phyloP scores from a whole-genome alignment of 2,888 invertebrate species.

The Bugula neritina region DNA sequence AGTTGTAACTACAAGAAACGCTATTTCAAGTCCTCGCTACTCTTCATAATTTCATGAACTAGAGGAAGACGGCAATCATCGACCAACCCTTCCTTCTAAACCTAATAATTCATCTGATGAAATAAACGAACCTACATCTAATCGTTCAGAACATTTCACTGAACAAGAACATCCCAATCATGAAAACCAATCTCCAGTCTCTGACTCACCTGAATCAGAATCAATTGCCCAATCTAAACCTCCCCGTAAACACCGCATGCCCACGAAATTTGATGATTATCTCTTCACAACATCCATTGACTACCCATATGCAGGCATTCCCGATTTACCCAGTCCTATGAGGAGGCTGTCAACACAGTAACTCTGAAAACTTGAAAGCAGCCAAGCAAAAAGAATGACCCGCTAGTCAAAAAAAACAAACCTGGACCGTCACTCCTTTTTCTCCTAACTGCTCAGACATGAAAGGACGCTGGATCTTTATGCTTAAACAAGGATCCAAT shows the following conservation, averaged over 20 bases:
- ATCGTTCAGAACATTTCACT: too few species aligned
- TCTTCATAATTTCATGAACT: not conserved
- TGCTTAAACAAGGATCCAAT: not conserved
- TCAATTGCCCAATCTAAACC: too few species aligned
- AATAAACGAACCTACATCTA: too few species aligned
- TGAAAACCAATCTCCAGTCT: too few species aligned
- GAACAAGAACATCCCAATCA: too few species aligned
- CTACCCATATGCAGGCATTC: not conserved
- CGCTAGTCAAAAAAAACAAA: not conserved
- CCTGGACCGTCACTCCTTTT: not conserved
- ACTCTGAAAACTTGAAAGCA: not conserved
- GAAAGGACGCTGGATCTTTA: not conserved
- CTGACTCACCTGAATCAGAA: too few species aligned
- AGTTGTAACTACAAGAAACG: not conserved
- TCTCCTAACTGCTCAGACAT: not conserved
- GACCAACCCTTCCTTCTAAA: too few species aligned
- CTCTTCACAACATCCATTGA: not conserved
- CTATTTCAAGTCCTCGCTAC: not conserved
- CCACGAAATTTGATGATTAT: not conserved
- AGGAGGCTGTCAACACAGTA: not conserved
- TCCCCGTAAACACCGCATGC: not conserved
- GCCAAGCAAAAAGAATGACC: not conserved
- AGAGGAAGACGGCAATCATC: not conserved
- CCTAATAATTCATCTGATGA: too few species aligned
- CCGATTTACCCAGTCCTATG: not conserved